Evolutionary conservation across 2,797 vertebrate species (phyloP).

Genomic region (Hoplostethus atlanticus): DNA sequence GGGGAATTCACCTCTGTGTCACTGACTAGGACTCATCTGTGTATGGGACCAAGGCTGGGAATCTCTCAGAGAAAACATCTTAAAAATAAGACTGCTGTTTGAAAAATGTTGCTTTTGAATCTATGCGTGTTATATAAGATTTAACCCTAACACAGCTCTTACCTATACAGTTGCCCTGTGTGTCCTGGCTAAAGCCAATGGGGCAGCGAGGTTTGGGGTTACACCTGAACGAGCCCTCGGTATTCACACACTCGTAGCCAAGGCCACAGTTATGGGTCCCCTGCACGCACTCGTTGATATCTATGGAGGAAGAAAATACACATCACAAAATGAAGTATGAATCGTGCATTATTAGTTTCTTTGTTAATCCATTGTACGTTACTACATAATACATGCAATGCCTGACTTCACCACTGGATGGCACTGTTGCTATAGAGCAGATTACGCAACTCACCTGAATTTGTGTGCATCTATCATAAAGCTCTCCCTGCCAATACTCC

Average conservation of each 20-base stretch:
- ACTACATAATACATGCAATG: conserved; percentile 9
- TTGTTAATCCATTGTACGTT: background rate
- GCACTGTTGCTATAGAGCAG: conserved; percentile 73
- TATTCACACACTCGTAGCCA: conserved; percentile 89
- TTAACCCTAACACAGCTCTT: conserved; percentile 49
- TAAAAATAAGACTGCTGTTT: background rate
- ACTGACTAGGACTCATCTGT: background rate
- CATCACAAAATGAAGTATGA: conserved; percentile 4
- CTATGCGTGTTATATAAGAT: conserved; percentile 2
- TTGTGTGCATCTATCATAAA: background rate
- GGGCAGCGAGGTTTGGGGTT: conserved; percentile 86
- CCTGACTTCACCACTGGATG: conserved; percentile 69
- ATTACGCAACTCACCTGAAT: background rate
- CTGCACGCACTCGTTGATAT: conserved; percentile 88
- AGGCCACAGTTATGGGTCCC: conserved; percentile 86
- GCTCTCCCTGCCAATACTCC: background rate
- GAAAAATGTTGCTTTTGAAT: background rate
- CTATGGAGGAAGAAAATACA: conserved; percentile 72
- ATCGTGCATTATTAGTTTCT: conserved; percentile 28
- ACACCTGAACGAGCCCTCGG: conserved; percentile 91
- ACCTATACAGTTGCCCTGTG: conserved; percentile 90
- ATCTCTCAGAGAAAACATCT: background rate
- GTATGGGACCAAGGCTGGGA: conserved; percentile 18
- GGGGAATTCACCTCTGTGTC: conserved; percentile 21
- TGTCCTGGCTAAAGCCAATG: conserved; percentile 87